Conservation (phyloP, 2,797 vertebrate species). For the Danionella dracula region DNA sequence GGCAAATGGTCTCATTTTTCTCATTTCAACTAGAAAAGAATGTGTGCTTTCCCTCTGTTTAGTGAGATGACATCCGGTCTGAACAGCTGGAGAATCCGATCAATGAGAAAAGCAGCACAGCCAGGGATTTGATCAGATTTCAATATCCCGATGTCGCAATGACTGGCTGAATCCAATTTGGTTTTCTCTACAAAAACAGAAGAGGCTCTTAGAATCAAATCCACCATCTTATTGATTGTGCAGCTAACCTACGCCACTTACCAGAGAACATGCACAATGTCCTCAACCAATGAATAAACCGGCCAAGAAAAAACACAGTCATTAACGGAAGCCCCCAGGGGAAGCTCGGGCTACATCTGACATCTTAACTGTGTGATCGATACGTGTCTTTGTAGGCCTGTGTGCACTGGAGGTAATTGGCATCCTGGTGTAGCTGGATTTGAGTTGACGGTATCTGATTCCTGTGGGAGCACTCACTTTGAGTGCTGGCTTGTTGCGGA, state of each 20-base stretch:
- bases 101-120: slow-evolving; percentile 52
- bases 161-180: slow-evolving; percentile 36
- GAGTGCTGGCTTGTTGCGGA: not conserved
- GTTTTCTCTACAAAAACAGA: slow-evolving; percentile 29
- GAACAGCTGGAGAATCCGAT: slow-evolving; percentile 54
- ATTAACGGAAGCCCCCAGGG: slow-evolving; percentile 58
- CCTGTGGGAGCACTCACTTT: slow-evolving; percentile 3
- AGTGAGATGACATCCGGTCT: slow-evolving; percentile 20
- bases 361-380: slow-evolving; percentile 61
- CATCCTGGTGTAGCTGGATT: slow-evolving; percentile 7
- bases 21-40: not conserved
- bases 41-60: slow-evolving; percentile 9
- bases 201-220: slow-evolving; percentile 31
- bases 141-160: slow-evolving; percentile 45
- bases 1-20: not conserved
- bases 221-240: slow-evolving; percentile 61
- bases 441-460: slow-evolving; percentile 13
- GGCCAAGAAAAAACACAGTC: slow-evolving; percentile 49
- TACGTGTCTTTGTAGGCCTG: slow-evolving; percentile 56
- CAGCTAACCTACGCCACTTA: slow-evolving; percentile 63
- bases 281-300: slow-evolving; percentile 64
- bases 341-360: slow-evolving; percentile 55
- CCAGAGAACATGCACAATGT: slow-evolving; percentile 49
- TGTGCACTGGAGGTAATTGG: slow-evolving; percentile 38
- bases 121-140: slow-evolving; percentile 64